Evolutionary conservation across 1,140 invertebrate genomes (phyloP).

Genomic region (Chironomus striatipennis): DNA sequence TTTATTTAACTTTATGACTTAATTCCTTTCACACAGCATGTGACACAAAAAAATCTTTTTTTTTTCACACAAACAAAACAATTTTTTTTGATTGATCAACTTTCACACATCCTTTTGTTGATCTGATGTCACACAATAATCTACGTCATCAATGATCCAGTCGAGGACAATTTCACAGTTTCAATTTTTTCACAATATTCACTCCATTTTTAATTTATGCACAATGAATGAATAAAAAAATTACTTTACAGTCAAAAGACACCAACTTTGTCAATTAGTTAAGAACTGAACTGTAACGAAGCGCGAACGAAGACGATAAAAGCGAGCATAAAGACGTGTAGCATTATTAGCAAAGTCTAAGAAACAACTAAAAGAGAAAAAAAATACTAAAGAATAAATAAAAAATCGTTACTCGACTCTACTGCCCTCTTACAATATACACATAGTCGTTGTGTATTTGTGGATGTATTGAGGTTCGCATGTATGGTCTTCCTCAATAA

Average conservation of each 20-base stretch:
- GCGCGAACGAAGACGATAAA: conserved; percentile 3
- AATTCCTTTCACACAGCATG: no score
- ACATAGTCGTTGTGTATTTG: no score
- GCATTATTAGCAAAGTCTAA: conserved; percentile 42
- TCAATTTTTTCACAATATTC: no score
- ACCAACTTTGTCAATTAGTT: conserved; percentile 17
- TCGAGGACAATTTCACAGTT: no score
- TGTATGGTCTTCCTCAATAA: no score
- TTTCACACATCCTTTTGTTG: background rate
- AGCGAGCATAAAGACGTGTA: conserved; percentile 30
- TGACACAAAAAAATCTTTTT: background rate
- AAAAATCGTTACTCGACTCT: conserved; percentile 21
- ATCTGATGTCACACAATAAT: background rate
- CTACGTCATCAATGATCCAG: background rate
- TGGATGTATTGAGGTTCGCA: no score
- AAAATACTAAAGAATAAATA: conserved; percentile 24
- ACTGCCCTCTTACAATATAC: conserved; percentile 6
- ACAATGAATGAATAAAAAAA: background rate
- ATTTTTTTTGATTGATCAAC: background rate
- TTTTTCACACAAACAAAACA: background rate
- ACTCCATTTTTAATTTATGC: conserved; percentile 22
- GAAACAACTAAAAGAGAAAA: conserved; percentile 39
- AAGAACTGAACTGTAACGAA: background rate
- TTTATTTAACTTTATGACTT: no score
- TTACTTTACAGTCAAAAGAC: background rate